Percentiles rank a stretch among this genome's conserved stretches.
These are phyloP conservation scores for Rhynchonycteris naso DNA, from an alignment of 2,797 vertebrate genomes.

Conservation along the genomic window DNA sequence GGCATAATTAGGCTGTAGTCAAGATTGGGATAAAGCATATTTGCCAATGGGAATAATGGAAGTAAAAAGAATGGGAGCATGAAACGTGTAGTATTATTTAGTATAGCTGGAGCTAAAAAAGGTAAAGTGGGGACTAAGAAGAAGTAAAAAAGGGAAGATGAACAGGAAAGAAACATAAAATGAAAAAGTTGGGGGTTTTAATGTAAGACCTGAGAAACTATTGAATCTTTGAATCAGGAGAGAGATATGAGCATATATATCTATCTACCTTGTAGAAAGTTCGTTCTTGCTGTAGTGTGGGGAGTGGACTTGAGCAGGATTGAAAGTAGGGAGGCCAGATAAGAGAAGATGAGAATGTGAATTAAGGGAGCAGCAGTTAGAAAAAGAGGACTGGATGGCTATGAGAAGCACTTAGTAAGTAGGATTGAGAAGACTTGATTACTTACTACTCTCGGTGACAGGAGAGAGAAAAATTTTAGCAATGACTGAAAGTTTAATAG, in stretches of 20 bases:
- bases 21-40: not conserved
- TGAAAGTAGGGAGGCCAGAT: not conserved
- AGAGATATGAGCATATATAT: not conserved
- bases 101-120: not conserved
- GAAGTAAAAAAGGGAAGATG: not conserved
- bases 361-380: not conserved
- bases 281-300: not conserved
- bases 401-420: not conserved
- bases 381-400: not conserved
- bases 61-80: not conserved
- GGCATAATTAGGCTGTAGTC: not conserved
- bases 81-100: not conserved
- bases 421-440: not conserved
- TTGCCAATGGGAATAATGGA: not conserved
- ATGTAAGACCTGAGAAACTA: not conserved
- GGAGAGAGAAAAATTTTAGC: not conserved
- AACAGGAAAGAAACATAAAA: not conserved
- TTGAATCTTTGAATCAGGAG: not conserved
- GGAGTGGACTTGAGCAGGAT: not conserved
- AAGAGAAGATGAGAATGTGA: not conserved
- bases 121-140: not conserved
- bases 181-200: not conserved
- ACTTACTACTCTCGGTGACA: not conserved
- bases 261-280: not conserved
- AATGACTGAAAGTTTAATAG: not conserved